Base-by-base conservation (phyloP, 2,113 vertebrate species). In the Coracopsis vasa region DNA sequence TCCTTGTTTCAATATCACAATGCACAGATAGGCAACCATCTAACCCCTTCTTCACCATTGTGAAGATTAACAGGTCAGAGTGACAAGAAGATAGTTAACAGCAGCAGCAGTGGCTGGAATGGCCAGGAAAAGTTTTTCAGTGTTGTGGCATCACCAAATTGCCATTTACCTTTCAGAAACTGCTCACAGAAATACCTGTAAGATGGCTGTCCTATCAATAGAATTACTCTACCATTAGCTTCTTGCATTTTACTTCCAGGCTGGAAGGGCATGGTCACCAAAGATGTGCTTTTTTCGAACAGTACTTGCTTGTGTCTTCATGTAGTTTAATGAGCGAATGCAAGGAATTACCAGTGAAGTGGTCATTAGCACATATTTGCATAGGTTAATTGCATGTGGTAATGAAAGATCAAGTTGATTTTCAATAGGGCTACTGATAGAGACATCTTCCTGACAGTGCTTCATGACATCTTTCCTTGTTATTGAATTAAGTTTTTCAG, bases 61-160 rank as follows among this genome's bases (percentile, higher is more conserved):
- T 80, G 86, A 90, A 94, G 94, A 94, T 54, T 51, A 90, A 87
- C 73, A 39, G 41, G 96, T 90, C 77, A 93, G 90, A 96, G 79
- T 61, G 70, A 82, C 96, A 87, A 96, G 91, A 85, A 92, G 87
- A 65, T 85, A 78, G 94, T 96, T 93, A 96, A 87, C 77, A 95
- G 84, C 77, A 80, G 28, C 2, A 80, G 56, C 70, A 66, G 60
- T 45, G 84, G 66, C 73, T 90, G 79, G 70, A 69, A 66, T 9
- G 6, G 24, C 78, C 15, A 35, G 81, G 88, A 95, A 91, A 95
- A 88, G 20, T 54, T 95, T 91, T 75, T 78, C 71, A 53, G 6
- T 14, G 61, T 53, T 80, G 75, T 58, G 50, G 75, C 67, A 91
- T 92, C 71, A 93, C 81, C n/a, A 74, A 80, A 93, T 87, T 51